These are phyloP conservation scores for Hedychridium roseum DNA, from an alignment of 2,888 invertebrate species.

Conservation along the genomic window DNA sequence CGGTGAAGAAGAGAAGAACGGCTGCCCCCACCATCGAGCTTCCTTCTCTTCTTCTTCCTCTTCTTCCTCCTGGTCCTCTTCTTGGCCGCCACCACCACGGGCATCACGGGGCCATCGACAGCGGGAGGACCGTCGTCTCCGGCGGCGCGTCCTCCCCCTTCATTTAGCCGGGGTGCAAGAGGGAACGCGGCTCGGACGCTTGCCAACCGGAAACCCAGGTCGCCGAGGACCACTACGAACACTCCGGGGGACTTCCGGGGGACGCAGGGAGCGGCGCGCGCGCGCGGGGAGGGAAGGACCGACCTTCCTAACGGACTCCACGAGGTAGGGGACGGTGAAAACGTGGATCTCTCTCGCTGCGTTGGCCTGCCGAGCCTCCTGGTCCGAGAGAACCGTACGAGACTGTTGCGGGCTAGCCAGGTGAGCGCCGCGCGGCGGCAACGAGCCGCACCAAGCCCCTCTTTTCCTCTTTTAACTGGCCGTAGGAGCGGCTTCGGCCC, in stretches of 20 bases:
- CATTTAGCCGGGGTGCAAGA: not conserved
- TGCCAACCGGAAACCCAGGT: too few species aligned
- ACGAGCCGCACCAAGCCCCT: constrained; percentile 42
- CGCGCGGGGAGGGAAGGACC: constrained; percentile 31
- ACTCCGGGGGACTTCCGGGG: constrained; percentile 1
- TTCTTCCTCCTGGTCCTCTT: constrained; percentile 4
- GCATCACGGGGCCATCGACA: constrained; percentile 1
- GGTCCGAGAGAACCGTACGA: constrained; percentile 41
- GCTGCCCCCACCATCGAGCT: constrained; percentile 30
- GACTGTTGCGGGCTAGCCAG: constrained; percentile 44
- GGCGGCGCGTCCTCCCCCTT: constrained; percentile 1
- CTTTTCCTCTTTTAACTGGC: constrained; percentile 43
- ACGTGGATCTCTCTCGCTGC: constrained; percentile 26
- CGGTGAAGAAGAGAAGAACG: constrained; percentile 29
- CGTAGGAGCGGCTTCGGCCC: constrained; percentile 13
- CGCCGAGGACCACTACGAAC: constrained; percentile 3
- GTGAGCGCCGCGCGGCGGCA: constrained; percentile 51
- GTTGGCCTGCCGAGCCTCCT: constrained; percentile 40
- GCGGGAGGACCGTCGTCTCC: not conserved
- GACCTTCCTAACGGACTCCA: too few species aligned
- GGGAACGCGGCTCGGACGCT: not conserved
- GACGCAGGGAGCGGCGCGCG: constrained; percentile 3
- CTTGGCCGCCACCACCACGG: constrained; percentile 8
- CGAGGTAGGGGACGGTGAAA: constrained; percentile 24
- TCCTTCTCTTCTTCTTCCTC: constrained; percentile 27